These are phyloP conservation scores for Criorhina ranunculi DNA, from an alignment of 2,888 invertebrate species.

Conservation along the genomic window DNA sequence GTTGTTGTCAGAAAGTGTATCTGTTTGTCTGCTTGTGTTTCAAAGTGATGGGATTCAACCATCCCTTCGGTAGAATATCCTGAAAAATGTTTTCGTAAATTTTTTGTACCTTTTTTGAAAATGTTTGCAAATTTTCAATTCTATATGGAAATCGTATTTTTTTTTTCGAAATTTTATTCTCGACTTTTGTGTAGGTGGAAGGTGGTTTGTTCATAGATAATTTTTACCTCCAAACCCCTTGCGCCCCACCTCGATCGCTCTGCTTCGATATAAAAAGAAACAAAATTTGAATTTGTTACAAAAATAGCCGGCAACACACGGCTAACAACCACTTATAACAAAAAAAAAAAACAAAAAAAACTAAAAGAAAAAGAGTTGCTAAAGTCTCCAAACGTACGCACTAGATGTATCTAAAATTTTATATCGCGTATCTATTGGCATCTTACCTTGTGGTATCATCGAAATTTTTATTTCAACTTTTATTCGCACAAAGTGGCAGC, in stretches of 20 bases:
- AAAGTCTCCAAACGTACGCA: neutral
- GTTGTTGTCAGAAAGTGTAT: constrained; percentile 6
- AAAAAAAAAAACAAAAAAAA: constrained; percentile 6
- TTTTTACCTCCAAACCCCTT: constrained; percentile 62
- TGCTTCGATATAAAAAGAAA: constrained; percentile 47
- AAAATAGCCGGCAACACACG: constrained; percentile 57
- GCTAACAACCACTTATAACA: neutral
- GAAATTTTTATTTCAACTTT: neutral
- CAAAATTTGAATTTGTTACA: constrained; percentile 38
- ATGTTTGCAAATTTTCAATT: constrained; percentile 10
- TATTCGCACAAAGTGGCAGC: neutral
- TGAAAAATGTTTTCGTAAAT: neutral
- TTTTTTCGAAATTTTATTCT: constrained; percentile 41
- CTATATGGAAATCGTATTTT: constrained; percentile 19
- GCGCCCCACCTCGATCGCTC: constrained; percentile 34
- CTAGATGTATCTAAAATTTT: constrained; percentile 24
- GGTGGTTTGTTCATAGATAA: constrained; percentile 51
- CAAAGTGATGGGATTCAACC: no score
- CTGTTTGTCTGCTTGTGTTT: constrained; percentile 1
- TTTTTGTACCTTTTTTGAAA: neutral
- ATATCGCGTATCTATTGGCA: constrained; percentile 28
- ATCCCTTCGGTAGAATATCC: no score
- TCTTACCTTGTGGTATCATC: constrained; percentile 30
- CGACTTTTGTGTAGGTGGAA: constrained; percentile 58
- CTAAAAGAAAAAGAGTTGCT: constrained; percentile 44